phyloP scores from a whole-genome alignment of 2,113 vertebrate species.

The Ammospiza nelsoni region DNA sequence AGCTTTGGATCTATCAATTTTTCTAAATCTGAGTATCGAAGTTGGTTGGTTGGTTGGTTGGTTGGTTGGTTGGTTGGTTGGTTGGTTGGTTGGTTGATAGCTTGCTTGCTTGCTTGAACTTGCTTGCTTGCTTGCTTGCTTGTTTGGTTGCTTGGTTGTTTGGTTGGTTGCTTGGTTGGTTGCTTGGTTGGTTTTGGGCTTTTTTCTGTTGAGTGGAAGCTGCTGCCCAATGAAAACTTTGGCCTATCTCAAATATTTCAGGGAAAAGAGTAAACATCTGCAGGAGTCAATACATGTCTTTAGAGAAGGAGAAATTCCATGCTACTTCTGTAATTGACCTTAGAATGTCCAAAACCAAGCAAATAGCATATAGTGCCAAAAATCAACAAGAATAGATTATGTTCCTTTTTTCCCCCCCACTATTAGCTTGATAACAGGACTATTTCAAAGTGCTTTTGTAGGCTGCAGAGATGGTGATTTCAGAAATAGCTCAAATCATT shows the following conservation, averaged over 20 bases:
- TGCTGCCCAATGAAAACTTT: background rate
- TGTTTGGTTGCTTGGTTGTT: background rate
- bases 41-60: background rate
- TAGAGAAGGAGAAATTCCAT: background rate
- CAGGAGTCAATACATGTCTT: background rate
- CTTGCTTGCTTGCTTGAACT: too few relatives aligned
- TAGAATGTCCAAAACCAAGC: background rate
- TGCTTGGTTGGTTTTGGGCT: background rate
- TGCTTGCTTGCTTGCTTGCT: too few relatives aligned
- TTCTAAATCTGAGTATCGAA: background rate
- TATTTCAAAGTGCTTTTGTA: background rate
- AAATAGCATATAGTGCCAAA: background rate
- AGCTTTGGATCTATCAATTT: background rate
- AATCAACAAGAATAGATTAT: background rate
- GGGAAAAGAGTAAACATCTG: background rate
- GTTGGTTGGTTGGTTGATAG: too few relatives aligned
- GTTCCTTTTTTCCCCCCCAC: background rate
- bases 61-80: background rate
- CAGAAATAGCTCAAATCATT: slow-evolving; percentile 21
- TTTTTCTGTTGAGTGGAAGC: background rate
- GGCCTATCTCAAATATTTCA: background rate
- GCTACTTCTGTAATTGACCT: background rate
- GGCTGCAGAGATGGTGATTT: background rate
- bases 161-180: background rate
- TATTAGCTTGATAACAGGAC: background rate